Conservation (phyloP, 2,113 vertebrate species). For the Oreochromis aureus region DNA sequence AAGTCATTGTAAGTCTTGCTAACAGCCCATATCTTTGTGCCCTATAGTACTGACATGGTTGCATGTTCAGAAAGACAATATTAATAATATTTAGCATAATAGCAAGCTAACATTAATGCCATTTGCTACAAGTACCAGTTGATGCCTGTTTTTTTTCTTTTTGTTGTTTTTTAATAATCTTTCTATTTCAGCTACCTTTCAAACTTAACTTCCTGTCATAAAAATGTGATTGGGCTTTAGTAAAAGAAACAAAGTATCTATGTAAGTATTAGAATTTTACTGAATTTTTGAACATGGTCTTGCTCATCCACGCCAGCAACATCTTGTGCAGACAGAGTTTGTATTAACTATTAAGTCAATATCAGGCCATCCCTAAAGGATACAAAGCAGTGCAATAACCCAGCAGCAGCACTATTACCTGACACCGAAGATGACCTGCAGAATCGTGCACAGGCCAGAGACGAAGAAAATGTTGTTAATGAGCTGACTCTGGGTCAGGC, state of each 20-base stretch:
- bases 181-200: not conserved
- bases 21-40: not conserved
- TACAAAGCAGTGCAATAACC: not conserved
- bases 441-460: conserved; percentile 85
- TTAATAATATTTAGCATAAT: not conserved
- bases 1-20: not conserved
- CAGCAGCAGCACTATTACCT: conserved; percentile 71
- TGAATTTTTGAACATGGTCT: not conserved
- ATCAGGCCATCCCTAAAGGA: not conserved
- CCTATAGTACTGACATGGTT: not conserved
- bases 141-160: not conserved
- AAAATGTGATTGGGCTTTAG: not conserved
- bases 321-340: not conserved
- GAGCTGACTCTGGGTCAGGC: conserved; percentile 85
- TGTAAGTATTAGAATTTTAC: not conserved
- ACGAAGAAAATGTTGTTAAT: conserved; percentile 96
- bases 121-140: not conserved
- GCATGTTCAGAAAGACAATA: not conserved
- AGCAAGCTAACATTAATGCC: not conserved
- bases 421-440: conserved; percentile 89
- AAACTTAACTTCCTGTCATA: not conserved
- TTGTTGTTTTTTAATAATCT: not conserved
- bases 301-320: not conserved
- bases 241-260: not conserved
- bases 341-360: not conserved